phyloP scores from a whole-genome alignment of 1,140 invertebrate genomes.

The Glossosoma conforme region DNA sequence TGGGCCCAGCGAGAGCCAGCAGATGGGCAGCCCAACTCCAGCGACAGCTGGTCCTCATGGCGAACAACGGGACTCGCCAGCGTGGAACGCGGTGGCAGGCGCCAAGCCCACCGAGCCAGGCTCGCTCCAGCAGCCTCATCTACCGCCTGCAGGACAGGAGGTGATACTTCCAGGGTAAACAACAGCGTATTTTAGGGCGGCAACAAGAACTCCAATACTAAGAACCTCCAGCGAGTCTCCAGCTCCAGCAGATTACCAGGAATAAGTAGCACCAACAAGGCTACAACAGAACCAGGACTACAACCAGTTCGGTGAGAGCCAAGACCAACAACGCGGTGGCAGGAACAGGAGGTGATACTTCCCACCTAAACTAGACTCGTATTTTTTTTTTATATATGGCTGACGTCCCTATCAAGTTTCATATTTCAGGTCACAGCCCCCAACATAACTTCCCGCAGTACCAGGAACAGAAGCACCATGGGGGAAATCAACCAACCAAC shows the following conservation, averaged over 20 bases:
- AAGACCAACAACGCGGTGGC: slow-evolving; percentile 31
- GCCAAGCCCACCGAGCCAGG: slow-evolving; percentile 2
- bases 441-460: no score
- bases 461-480: no score
- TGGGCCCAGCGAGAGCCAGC: slow-evolving; percentile 52
- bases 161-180: background rate
- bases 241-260: background rate
- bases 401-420: no score
- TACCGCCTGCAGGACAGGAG: slow-evolving; percentile 43
- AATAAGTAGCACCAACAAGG: background rate
- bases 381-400: no score
- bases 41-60: slow-evolving; percentile 56
- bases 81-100: slow-evolving; percentile 31
- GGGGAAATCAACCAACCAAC: no score
- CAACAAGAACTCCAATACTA: slow-evolving; percentile 13
- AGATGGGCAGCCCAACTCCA: slow-evolving; percentile 38
- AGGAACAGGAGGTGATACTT: background rate
- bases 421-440: no score
- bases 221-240: slow-evolving; percentile 17
- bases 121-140: slow-evolving; percentile 51
- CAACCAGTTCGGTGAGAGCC: background rate
- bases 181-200: slow-evolving; percentile 18
- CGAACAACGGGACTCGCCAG: slow-evolving; percentile 51
- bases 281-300: background rate
- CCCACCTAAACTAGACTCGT: no score